Base-by-base conservation (phyloP, 1,140 invertebrate species). In the Matsumurasca onukii region DNA sequence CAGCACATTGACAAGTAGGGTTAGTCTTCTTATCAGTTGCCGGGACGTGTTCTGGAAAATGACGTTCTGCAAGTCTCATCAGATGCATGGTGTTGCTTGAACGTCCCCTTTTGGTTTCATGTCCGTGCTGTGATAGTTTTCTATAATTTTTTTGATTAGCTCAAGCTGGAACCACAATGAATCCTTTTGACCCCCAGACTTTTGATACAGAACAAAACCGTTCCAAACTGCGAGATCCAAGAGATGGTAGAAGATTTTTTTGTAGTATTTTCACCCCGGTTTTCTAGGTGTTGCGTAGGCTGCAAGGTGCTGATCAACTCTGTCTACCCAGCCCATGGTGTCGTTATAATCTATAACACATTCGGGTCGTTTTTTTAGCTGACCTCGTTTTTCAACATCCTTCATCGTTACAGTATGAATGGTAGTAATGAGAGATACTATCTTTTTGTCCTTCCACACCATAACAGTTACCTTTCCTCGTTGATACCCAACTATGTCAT, bases 321-420 rank as follows among this genome's bases (percentile, higher is more conserved):
- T 29, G 29, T 69, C 68, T 5, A 69, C 48, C 9, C 59, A 27
- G 49, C 34, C 31, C 68, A 69, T 69, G 22, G 17, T 9, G 13
- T 51, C 27, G 52, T 69, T 69, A 52, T 69, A 69, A 27, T 69
- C 45, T 5, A 13, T 9, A 1, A 69, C 31, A 27, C 2, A 13
- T 5, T 9, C 13, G 17, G 34, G 34, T 39, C 34, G 34, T 39
- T 39, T 39, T 17, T 9, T 39, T 9, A 39, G 5, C 17, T 39
- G 5, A 17, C 5, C 17, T 17, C 34, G 5, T 39, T 39, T 39
- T 20, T 66, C 63, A 2, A 22, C 31, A 3, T 66, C 63, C 25
- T 57, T 57, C 52, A 57, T 22, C 20, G 52, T 12, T 20, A 22
- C 52, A 20, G 52, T 39, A 17, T 39, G 34, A 5, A 39, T 17